phyloP scores from a whole-genome alignment of 2,113 vertebrate genomes.

The Ochotona princeps region DNA sequence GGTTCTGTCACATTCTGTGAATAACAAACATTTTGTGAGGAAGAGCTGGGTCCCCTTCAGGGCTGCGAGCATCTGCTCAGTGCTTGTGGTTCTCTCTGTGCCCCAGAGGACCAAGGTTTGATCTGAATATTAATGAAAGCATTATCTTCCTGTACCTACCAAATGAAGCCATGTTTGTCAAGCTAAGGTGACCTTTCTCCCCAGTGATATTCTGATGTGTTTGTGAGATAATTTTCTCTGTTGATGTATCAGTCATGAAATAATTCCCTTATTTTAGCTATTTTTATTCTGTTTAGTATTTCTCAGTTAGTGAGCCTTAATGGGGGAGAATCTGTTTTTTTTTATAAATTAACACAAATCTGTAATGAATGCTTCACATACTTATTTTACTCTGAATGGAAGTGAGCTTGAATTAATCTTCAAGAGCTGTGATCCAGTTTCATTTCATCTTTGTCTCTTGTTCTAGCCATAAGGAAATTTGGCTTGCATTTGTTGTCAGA shows the following conservation, averaged over 20 bases:
- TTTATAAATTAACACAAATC: slow-evolving; percentile 20
- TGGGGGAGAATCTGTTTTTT: neutral
- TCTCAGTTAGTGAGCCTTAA: slow-evolving; percentile 25
- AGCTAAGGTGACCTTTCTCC: neutral
- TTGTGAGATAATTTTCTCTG: slow-evolving; percentile 27
- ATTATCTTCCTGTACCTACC: slow-evolving; percentile 30
- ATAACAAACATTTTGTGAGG: slow-evolving; percentile 30
- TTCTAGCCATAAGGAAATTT: neutral
- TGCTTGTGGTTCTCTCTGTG: slow-evolving; percentile 51
- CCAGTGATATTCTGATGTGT: neutral
- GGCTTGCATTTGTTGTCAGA: slow-evolving; percentile 25
- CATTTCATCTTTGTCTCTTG: slow-evolving; percentile 33
- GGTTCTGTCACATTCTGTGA: slow-evolving; percentile 31
- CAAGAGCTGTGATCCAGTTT: slow-evolving; percentile 1
- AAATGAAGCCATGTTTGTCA: neutral
- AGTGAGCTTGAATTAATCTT: slow-evolving; percentile 53
- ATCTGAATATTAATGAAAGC: slow-evolving; percentile 54
- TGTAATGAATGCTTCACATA: neutral
- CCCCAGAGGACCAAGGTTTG: neutral
- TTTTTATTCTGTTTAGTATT: slow-evolving; percentile 26
- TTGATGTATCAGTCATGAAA: neutral
- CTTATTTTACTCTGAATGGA: slow-evolving; percentile 27
- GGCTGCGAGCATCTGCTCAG: neutral
- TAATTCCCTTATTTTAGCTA: slow-evolving; percentile 7
- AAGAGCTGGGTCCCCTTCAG: neutral